Evolutionary conservation across 2,113 vertebrate genomes (phyloP), one percentile per base, ranked within the genome.

Genomic region (Furnarius figulus): DNA sequence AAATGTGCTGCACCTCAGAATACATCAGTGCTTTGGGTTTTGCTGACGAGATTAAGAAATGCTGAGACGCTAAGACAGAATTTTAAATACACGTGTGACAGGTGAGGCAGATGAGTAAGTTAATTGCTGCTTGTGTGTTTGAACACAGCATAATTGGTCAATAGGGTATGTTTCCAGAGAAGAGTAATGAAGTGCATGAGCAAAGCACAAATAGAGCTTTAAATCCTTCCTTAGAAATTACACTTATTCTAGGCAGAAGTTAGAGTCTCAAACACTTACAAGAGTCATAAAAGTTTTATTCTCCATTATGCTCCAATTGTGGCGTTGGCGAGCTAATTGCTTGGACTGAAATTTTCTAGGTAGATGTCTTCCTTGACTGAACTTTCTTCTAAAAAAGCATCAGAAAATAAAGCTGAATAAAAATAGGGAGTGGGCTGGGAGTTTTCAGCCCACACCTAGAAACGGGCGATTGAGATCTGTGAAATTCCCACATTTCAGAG

Each of bases 61-160:
- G 3, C 55, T 3, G 33, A 90, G 79, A 24, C 71, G 72, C 68
- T 39, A 78, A 84, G 65, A 52, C 66, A 75, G 95, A 87, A 86
- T 93, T 95, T 95, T 96, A 90, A 94, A 87, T 92, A 55, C 86
- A 71, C 2, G 2, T 89, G 87, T 96, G 96, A 90, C 86, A 89
- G 86, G 89, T 87, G 70, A 89, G 89, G 93, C 83, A 93, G 80
- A 87, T 59, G 89, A 95, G 94, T 17, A 30, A 63, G 73, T 87
- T 95, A 97, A 93, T 95, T 95, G 93, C 94, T 74, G 68, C 91
- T 66, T 37, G 61, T 81, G 80, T 89, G 86, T 95, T 95, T 90
- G 96, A 97, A 81, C 73, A 87, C 35, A 35, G 80, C 0, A 0
- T 88, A 95, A 78, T 90, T 96, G 94, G 91, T 95, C 95, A 95